Evolutionary conservation across 2,888 invertebrate genomes (phyloP).

Genomic region (Lordiphosa fenestrarum): DNA sequence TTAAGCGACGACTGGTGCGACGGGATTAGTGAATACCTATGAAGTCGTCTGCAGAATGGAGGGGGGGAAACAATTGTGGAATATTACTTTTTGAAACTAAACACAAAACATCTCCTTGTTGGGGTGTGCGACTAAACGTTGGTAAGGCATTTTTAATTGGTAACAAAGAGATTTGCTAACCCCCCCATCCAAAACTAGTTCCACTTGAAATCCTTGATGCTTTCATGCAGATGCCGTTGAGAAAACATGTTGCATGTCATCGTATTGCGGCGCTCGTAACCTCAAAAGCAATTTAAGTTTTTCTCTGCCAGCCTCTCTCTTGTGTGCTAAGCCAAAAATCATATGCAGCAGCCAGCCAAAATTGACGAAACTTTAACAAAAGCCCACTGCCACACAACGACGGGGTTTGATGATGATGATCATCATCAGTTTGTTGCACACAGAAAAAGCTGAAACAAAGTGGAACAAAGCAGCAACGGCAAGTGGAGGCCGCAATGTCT

Average conservation of each 20-base stretch:
- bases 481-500: conserved; percentile 24
- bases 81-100: too few relatives aligned
- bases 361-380: conserved; percentile 27
- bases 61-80: too few relatives aligned
- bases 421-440: conserved; percentile 19
- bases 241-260: conserved; percentile 16
- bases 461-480: conserved; percentile 24
- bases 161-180: too few relatives aligned
- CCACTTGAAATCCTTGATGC: too few relatives aligned
- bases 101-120: too few relatives aligned
- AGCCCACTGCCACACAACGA: conserved; percentile 14
- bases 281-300: conserved; percentile 31
- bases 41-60: too few relatives aligned
- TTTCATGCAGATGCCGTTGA: conserved; percentile 1
- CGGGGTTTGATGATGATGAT: conserved; percentile 17
- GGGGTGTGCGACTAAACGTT: too few relatives aligned
- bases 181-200: too few relatives aligned
- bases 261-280: conserved; percentile 2
- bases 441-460: conserved; percentile 23
- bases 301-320: neutral
- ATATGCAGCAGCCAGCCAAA: conserved; percentile 6
- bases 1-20: conserved; percentile 18
- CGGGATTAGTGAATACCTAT: conserved; percentile 1
- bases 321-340: conserved; percentile 33
- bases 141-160: too few relatives aligned